Conservation (phyloP, 2,888 invertebrate genomes). For the Linnaemya vulpina region DNA sequence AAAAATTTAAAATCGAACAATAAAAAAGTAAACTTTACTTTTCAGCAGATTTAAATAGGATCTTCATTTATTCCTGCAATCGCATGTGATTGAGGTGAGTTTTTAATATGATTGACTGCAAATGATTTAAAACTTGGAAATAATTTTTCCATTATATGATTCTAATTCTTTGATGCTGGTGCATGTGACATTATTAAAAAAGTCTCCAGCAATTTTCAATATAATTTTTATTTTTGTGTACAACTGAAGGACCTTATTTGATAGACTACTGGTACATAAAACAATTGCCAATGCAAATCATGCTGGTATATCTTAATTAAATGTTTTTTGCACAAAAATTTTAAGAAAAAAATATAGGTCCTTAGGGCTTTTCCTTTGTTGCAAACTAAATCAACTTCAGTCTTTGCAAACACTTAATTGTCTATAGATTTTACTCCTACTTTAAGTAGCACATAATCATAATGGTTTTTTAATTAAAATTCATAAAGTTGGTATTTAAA, state of each 20-base stretch:
- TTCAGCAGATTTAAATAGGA: no score
- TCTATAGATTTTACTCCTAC: neutral
- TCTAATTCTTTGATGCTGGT: no score
- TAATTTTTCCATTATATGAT: no score
- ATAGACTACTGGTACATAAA: neutral
- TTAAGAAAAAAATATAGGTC: neutral
- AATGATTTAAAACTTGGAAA: no score
- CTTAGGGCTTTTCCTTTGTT: neutral
- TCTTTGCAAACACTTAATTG: slow-evolving; percentile 16
- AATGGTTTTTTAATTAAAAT: slow-evolving; percentile 25
- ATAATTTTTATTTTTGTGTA: neutral
- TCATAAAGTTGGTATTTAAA: slow-evolving; percentile 30
- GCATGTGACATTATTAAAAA: no score
- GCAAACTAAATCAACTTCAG: neutral
- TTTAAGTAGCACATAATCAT: slow-evolving; percentile 5
- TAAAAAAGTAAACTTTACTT: no score
- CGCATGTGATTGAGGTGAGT: no score
- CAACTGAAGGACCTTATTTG: neutral
- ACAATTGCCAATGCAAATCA: neutral
- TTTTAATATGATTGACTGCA: no score
- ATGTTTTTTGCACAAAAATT: neutral
- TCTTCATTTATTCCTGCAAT: no score
- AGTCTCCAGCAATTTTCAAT: no score
- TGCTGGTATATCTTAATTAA: neutral
- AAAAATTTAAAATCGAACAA: no score